A percentile compares a stretch with the other conserved stretches of the same genome.
phyloP scores from a whole-genome alignment of 2,797 vertebrate genomes.

The Enteromius radiatus region DNA sequence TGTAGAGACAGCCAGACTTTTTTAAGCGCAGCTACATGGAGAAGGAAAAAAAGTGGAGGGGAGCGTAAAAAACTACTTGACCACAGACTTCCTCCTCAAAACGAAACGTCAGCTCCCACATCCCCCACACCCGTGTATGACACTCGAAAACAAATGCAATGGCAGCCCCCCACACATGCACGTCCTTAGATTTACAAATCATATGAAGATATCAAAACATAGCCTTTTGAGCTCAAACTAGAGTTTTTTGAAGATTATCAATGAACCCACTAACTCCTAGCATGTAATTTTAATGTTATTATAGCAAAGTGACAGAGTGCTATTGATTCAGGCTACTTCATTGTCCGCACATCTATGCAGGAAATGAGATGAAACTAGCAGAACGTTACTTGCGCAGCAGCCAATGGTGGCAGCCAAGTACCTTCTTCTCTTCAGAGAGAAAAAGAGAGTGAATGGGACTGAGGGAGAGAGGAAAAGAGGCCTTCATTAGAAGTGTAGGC shows the following conservation, averaged over 20 bases:
- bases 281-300: slow-evolving; percentile 28
- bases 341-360: slow-evolving; percentile 53
- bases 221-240: neutral
- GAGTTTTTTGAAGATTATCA: neutral
- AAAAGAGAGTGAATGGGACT: slow-evolving; percentile 8
- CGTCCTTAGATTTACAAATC: neutral
- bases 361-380: slow-evolving; percentile 56
- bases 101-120: slow-evolving; percentile 78
- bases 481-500: slow-evolving; percentile 36
- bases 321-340: slow-evolving; percentile 42
- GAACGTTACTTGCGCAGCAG: slow-evolving; percentile 45
- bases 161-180: slow-evolving; percentile 27
- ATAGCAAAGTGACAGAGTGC: slow-evolving; percentile 14
- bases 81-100: slow-evolving; percentile 91
- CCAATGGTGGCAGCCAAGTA: slow-evolving; percentile 54
- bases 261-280: slow-evolving; percentile 19
- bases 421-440: slow-evolving; percentile 30
- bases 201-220: neutral
- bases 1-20: slow-evolving; percentile 63
- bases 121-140: slow-evolving; percentile 67
- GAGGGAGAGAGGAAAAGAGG: slow-evolving; percentile 6
- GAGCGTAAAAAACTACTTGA: slow-evolving; percentile 83
- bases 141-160: slow-evolving; percentile 31
- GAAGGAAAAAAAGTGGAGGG: slow-evolving; percentile 75
- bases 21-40: slow-evolving; percentile 66